phyloP scores from a whole-genome alignment of 2,888 invertebrate species.

The Cynaeus angustus region DNA sequence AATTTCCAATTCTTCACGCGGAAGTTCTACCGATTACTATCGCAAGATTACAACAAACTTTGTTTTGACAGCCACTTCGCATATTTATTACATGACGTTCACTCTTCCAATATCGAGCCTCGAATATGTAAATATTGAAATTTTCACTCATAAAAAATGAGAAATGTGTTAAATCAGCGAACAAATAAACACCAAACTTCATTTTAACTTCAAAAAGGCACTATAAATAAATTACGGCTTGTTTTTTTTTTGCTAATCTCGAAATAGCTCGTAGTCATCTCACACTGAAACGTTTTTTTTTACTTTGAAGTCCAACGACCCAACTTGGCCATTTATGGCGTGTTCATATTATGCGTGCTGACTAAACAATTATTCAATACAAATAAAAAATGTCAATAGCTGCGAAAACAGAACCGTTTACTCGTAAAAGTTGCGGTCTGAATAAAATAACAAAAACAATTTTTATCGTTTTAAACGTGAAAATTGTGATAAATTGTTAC shows the following conservation, averaged over 20 bases:
- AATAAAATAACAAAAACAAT: not conserved
- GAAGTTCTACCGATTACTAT: no score
- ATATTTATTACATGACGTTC: no score
- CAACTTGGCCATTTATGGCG: not conserved
- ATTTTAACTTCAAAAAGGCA: not conserved
- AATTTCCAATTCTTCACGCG: no score
- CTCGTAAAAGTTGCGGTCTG: not conserved
- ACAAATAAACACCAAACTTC: not conserved
- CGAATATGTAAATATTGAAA: constrained; percentile 1
- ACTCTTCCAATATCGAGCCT: no score
- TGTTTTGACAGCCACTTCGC: no score
- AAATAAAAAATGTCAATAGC: constrained; percentile 1
- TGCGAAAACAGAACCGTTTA: not conserved
- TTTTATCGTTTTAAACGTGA: no score
- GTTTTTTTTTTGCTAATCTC: not conserved
- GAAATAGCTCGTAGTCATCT: not conserved
- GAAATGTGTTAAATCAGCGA: not conserved
- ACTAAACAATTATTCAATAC: constrained; percentile 4
- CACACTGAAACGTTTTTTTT: not conserved
- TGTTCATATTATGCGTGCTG: not conserved
- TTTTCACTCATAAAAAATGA: not conserved
- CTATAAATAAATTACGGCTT: not conserved
- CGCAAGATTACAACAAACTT: no score
- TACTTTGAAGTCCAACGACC: not conserved
- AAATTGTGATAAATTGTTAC: no score